phyloP scores from a whole-genome alignment of 2,797 vertebrate species.

The Cryptoblepharus egeriae region DNA sequence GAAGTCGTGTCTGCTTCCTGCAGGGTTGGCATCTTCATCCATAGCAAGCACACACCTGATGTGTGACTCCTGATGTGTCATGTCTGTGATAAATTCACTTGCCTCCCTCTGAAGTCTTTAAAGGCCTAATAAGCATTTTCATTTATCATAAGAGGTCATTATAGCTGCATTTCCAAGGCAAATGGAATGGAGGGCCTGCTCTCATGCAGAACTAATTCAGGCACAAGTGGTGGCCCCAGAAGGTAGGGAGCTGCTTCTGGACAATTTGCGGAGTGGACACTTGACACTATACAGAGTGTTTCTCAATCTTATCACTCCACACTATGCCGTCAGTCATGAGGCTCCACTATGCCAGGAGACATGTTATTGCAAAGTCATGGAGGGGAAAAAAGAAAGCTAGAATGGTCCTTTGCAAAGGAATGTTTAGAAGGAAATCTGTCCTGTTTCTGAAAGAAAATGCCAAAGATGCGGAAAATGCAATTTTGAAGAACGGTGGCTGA shows the following conservation, averaged over 20 bases:
- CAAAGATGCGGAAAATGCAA: constrained; percentile 10
- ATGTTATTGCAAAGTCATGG: constrained; percentile 45
- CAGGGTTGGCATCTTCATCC: neutral
- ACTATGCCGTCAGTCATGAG: neutral
- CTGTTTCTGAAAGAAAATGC: constrained; percentile 43
- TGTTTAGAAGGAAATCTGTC: constrained; percentile 2
- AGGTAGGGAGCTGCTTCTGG: neutral
- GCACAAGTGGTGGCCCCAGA: neutral
- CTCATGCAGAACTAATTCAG: neutral
- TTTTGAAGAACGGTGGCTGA: constrained; percentile 43
- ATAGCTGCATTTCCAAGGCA: constrained; percentile 3
- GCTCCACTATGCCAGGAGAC: constrained; percentile 48
- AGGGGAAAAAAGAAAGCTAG: constrained; percentile 50
- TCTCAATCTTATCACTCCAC: constrained; percentile 10
- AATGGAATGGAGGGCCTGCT: neutral
- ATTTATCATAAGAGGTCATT: constrained; percentile 17
- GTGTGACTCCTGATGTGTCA: too few species aligned
- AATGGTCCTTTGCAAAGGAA: accelerated
- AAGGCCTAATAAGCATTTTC: constrained; percentile 18
- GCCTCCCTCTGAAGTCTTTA: neutral
- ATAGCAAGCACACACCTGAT: neutral
- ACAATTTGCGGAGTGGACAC: neutral
- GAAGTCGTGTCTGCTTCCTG: neutral
- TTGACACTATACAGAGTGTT: neutral
- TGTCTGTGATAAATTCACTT: neutral